Conservation (phyloP, 2,888 invertebrate genomes). For the Agonopterix arenella region DNA sequence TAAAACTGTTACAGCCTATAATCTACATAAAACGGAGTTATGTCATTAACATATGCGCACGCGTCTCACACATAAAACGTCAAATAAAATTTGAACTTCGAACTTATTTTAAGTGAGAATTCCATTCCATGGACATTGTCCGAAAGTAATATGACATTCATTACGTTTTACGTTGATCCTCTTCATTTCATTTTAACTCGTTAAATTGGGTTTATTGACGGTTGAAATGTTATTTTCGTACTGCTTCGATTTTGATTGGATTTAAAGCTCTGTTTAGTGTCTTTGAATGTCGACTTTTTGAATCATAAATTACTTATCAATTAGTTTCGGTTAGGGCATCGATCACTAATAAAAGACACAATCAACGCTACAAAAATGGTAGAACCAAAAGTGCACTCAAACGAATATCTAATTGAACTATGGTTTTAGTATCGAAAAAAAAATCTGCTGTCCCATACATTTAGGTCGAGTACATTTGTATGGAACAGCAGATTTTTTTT, state of each 20-base stretch:
- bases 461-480: too few relatives aligned
- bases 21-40: conserved; percentile 29
- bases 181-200: conserved; percentile 21
- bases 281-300: conserved; percentile 11
- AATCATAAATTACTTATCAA: too few relatives aligned
- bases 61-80: conserved; percentile 40
- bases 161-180: conserved; percentile 8
- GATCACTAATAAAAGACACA: too few relatives aligned
- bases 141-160: background rate
- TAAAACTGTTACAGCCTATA: conserved; percentile 44
- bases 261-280: conserved; percentile 12
- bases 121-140: background rate
- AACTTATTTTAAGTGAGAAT: conserved; percentile 8
- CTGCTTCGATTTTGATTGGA: conserved; percentile 25
- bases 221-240: conserved; percentile 34
- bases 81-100: conserved; percentile 23
- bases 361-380: too few relatives aligned
- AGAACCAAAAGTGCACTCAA: too few relatives aligned
- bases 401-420: too few relatives aligned
- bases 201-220: conserved; percentile 44
- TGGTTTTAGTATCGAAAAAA: too few relatives aligned
- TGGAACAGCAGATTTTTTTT: too few relatives aligned
- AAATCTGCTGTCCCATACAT: too few relatives aligned
- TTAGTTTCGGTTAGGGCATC: too few relatives aligned
- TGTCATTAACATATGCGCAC: conserved; percentile 55